Evolutionary conservation across 2,888 invertebrate species (phyloP).

Genomic region (Drosophila anomelani): DNA sequence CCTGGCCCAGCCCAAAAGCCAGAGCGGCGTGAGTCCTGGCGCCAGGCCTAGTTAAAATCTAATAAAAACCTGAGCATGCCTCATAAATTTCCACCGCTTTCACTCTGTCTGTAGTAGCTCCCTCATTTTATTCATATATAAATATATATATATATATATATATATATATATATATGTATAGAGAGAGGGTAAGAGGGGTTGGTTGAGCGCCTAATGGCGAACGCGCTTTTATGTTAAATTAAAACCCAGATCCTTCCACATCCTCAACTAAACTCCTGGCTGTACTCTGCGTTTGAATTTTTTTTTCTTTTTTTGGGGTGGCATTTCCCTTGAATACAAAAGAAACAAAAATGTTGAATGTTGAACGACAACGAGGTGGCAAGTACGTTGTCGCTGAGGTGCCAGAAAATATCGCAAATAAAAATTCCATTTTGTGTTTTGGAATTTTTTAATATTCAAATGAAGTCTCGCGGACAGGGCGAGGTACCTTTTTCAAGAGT

Average conservation of each 20-base stretch:
- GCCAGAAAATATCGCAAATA: slow-evolving; percentile 82
- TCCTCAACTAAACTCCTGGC: slow-evolving; percentile 19
- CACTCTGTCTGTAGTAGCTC: slow-evolving; percentile 3
- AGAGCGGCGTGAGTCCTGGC: slow-evolving; percentile 43
- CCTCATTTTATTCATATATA: slow-evolving; percentile 4
- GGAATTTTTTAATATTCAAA: slow-evolving; percentile 80
- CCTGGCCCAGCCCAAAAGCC: slow-evolving; percentile 49
- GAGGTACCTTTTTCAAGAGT: slow-evolving; percentile 2
- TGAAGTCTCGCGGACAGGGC: slow-evolving; percentile 56
- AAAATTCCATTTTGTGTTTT: slow-evolving; percentile 77
- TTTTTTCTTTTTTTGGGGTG: slow-evolving; percentile 10
- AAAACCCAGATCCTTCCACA: slow-evolving; percentile 60
- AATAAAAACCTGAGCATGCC: slow-evolving; percentile 84
- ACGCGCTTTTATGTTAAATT: slow-evolving; percentile 80
- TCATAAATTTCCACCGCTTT: slow-evolving; percentile 82
- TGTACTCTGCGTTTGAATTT: not conserved
- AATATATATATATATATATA: not conserved
- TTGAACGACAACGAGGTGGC: slow-evolving; percentile 62
- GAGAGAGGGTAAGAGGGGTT: slow-evolving; percentile 11
- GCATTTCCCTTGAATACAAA: not conserved
- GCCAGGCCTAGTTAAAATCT: slow-evolving; percentile 84
- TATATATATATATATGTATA: no score
- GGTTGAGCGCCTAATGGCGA: slow-evolving; percentile 68
- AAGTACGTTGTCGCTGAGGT: slow-evolving; percentile 81
- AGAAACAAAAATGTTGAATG: slow-evolving; percentile 13